Conservation (phyloP, 2,797 vertebrate species). For the Brachyalestes nurse region DNA sequence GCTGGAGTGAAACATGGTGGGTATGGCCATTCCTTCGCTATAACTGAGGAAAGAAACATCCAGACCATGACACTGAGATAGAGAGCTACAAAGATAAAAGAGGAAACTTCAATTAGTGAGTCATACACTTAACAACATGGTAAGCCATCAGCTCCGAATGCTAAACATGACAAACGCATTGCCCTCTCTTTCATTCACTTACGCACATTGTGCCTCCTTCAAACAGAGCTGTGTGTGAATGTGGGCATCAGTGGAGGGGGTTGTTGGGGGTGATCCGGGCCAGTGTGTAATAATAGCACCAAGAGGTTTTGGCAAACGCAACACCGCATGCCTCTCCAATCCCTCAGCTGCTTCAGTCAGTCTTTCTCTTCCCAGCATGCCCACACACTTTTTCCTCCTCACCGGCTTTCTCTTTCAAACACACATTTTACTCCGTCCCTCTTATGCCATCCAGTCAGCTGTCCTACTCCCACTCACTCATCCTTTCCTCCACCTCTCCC, state of each 20-base stretch:
- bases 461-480: neutral
- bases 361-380: slow-evolving; percentile 57
- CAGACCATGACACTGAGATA: neutral
- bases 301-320: slow-evolving; percentile 48
- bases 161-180: neutral
- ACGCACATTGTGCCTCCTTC: neutral
- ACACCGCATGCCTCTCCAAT: slow-evolving; percentile 67
- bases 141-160: neutral
- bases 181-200: slow-evolving; percentile 1
- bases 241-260: slow-evolving; percentile 22
- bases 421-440: neutral
- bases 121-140: slow-evolving; percentile 1
- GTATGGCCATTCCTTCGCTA: slow-evolving; percentile 68
- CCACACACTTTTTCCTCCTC: slow-evolving; percentile 17
- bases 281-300: slow-evolving; percentile 48
- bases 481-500: neutral
- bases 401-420: neutral
- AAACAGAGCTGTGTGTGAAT: neutral
- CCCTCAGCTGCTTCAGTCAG: slow-evolving; percentile 75
- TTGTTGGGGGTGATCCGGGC: neutral
- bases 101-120: neutral
- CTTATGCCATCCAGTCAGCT: neutral
- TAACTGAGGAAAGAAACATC: neutral
- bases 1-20: slow-evolving; percentile 67
- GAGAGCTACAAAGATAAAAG: neutral